A percentile compares a stretch with the other conserved stretches of the same genome.
phyloP scores from a whole-genome alignment of 1,140 invertebrate species.

The Carposina sasakii region DNA sequence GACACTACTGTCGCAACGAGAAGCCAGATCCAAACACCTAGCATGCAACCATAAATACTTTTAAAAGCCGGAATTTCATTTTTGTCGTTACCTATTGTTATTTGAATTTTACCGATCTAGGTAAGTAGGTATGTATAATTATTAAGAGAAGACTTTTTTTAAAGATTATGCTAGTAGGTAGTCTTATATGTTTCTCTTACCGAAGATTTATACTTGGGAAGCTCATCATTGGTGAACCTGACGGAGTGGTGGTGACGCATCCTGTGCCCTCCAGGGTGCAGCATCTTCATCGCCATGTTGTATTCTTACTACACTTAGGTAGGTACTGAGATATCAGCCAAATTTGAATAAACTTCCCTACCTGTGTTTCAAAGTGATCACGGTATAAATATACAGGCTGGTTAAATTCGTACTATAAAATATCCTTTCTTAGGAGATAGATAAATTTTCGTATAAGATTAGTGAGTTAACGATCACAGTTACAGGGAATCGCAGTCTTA shows the following conservation, averaged over 20 bases:
- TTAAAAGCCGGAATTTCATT: not conserved
- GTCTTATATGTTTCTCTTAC: no score
- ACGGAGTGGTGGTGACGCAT: conserved; percentile 34
- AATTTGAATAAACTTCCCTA: not conserved
- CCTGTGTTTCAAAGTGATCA: no score
- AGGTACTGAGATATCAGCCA: not conserved
- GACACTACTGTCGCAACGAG: no score
- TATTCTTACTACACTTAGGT: not conserved
- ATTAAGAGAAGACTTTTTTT: no score
- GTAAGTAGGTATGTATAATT: not conserved
- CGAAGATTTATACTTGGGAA: conserved; percentile 44
- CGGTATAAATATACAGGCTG: not conserved
- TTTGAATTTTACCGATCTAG: not conserved
- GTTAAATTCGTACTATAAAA: not conserved
- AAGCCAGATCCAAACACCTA: no score
- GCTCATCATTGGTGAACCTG: conserved; percentile 45
- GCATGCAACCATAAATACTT: no score
- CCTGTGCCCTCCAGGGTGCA: conserved; percentile 28
- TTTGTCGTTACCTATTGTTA: not conserved
- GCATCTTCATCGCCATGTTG: conserved; percentile 41
- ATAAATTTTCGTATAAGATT: not conserved
- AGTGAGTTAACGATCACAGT: not conserved
- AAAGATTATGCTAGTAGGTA: no score
- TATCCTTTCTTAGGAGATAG: not conserved
- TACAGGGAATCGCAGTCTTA: not conserved